Conservation (phyloP, 2,113 vertebrate species). For the Lycocorax pyrrhopterus region DNA sequence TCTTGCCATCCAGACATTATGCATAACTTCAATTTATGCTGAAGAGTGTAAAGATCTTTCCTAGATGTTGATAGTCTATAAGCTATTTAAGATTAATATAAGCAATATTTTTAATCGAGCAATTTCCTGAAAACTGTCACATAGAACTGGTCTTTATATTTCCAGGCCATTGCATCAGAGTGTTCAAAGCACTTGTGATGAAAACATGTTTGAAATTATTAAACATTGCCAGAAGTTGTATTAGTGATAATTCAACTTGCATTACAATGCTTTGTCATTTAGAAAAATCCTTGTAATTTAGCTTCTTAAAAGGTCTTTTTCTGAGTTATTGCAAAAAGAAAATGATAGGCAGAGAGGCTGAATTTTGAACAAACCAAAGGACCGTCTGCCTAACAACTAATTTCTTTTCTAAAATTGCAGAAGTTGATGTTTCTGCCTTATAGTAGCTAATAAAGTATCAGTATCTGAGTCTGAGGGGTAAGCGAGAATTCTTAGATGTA, state of each 20-base stretch:
- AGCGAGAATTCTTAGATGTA: background rate
- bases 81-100: background rate
- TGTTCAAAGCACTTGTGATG: background rate
- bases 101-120: background rate
- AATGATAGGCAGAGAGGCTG: background rate
- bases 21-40: background rate
- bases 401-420: background rate
- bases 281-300: background rate
- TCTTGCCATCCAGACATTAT: background rate
- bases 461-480: background rate
- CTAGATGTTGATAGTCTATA: background rate
- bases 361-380: background rate
- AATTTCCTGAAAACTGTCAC: background rate
- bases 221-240: background rate
- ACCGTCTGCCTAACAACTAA: background rate
- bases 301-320: background rate
- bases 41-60: background rate
- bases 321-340: background rate
- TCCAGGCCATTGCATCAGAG: background rate
- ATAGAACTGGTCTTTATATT: background rate
- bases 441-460: background rate
- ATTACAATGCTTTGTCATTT: background rate
- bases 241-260: background rate
- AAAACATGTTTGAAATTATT: background rate
- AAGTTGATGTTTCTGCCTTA: background rate